These are phyloP conservation scores for Coranthus polyacanthus DNA, from an alignment of 2,797 vertebrate genomes.

Conservation along the genomic window DNA sequence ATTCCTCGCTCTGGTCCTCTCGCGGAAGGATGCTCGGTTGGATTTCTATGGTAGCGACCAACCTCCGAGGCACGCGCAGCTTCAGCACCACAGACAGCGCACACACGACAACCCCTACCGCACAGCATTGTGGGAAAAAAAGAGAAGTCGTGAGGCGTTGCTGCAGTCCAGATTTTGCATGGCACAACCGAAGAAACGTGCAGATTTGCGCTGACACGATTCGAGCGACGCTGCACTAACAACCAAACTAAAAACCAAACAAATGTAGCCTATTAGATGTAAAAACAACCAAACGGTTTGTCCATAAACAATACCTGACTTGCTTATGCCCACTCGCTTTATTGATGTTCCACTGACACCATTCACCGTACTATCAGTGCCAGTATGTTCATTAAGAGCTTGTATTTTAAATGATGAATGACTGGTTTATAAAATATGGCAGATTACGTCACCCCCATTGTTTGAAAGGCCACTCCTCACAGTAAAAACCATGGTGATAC, in stretches of 20 bases:
- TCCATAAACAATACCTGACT: not conserved
- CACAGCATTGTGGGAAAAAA: conserved; percentile 88
- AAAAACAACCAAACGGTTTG: not conserved
- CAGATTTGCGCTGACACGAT: not conserved
- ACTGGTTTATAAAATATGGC: not conserved
- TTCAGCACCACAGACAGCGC: conserved; percentile 90
- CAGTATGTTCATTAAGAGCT: not conserved
- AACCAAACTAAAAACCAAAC: not conserved
- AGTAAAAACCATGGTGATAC: not conserved
- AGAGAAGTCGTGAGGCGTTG: conserved; percentile 78
- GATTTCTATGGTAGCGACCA: conserved; percentile 57
- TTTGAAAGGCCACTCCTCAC: not conserved
- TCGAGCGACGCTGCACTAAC: too few species aligned
- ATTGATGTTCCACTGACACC: not conserved
- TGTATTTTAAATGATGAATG: conserved; percentile 6
- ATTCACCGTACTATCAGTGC: not conserved
- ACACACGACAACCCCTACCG: conserved; percentile 65
- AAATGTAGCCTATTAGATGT: not conserved
- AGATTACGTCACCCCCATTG: conserved; percentile 42
- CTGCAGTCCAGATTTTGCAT: conserved; percentile 66
- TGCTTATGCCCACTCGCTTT: not conserved
- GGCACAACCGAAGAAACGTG: conserved; percentile 18
- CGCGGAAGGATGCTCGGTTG: conserved; percentile 73
- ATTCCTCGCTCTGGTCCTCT: conserved; percentile 36
- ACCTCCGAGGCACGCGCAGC: conserved; percentile 81